A percentile compares a stretch with the other conserved stretches of the same genome.
These are phyloP conservation scores for Alloplasta piceator DNA, from an alignment of 2,888 invertebrate genomes.

Conservation along the genomic window DNA sequence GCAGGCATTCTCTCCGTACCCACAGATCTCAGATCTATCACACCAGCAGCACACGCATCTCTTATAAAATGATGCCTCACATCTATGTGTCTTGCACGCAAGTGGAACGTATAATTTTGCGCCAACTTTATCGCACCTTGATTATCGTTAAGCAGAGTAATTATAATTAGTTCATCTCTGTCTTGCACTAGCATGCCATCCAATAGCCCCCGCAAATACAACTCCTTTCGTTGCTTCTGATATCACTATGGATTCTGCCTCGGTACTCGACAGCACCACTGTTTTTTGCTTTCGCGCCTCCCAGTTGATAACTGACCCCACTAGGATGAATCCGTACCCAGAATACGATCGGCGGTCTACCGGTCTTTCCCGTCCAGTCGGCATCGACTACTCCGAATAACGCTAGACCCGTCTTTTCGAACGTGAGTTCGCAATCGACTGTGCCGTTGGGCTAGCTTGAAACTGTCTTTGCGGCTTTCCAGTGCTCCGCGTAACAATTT, in stretches of 20 bases:
- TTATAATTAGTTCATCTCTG: too few species aligned
- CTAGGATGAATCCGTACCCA: slow-evolving; percentile 45
- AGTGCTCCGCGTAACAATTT: slow-evolving; percentile 30
- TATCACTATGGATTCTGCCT: slow-evolving; percentile 1
- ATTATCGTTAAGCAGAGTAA: too few species aligned
- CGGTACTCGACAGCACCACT: slow-evolving; percentile 43
- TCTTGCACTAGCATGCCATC: too few species aligned
- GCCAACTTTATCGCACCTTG: too few species aligned
- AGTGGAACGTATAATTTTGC: too few species aligned
- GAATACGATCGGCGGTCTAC: slow-evolving; percentile 51
- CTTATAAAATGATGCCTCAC: too few species aligned
- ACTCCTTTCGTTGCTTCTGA: neutral
- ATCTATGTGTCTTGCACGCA: too few species aligned
- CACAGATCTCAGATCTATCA: neutral
- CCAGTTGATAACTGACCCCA: slow-evolving; percentile 40
- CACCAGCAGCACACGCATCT: too few species aligned
- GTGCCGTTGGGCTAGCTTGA: slow-evolving; percentile 52
- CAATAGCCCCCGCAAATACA: too few species aligned
- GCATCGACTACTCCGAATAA: slow-evolving; percentile 49
- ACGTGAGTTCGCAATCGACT: slow-evolving; percentile 27
- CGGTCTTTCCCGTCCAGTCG: slow-evolving; percentile 39
- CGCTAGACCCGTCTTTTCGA: too few species aligned
- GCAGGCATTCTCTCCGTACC: neutral
- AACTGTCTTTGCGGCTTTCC: slow-evolving; percentile 46
- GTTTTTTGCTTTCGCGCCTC: slow-evolving; percentile 53